phyloP scores from a whole-genome alignment of 2,797 vertebrate species.

The Poecilia velifera region DNA sequence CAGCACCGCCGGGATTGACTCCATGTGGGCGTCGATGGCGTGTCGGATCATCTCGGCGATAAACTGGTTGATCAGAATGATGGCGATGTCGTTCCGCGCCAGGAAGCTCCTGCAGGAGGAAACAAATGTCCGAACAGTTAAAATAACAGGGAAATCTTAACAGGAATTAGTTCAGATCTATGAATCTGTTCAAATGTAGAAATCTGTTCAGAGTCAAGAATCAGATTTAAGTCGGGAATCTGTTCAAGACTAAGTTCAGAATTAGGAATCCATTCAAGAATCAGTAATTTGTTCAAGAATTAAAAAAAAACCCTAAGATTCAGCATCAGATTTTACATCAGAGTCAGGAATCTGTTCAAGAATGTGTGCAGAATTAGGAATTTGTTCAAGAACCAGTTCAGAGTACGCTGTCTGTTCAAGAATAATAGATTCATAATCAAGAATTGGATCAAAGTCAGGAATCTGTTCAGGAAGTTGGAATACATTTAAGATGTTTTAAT shows the following conservation, averaged over 20 bases:
- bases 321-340: background rate
- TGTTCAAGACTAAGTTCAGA: background rate
- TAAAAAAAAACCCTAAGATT: background rate
- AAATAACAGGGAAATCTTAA: background rate
- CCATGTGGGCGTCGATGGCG: constrained; percentile 89
- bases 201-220: background rate
- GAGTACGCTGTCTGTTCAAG: background rate
- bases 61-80: constrained; percentile 96
- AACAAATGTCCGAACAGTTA: background rate
- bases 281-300: background rate
- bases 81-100: constrained; percentile 90
- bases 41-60: constrained; percentile 97
- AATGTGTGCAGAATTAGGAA: background rate
- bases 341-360: background rate
- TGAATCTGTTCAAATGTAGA: background rate
- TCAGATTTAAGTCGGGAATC: background rate
- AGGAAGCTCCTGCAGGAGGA: constrained; percentile 86
- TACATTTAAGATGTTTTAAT: background rate
- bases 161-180: background rate
- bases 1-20: constrained; percentile 91
- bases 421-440: background rate
- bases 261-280: background rate
- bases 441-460: background rate
- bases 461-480: background rate
- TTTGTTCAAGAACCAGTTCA: background rate